Evolutionary conservation across 2,888 invertebrate species (phyloP).

Genomic region (Drosophila austrosaltans): DNA sequence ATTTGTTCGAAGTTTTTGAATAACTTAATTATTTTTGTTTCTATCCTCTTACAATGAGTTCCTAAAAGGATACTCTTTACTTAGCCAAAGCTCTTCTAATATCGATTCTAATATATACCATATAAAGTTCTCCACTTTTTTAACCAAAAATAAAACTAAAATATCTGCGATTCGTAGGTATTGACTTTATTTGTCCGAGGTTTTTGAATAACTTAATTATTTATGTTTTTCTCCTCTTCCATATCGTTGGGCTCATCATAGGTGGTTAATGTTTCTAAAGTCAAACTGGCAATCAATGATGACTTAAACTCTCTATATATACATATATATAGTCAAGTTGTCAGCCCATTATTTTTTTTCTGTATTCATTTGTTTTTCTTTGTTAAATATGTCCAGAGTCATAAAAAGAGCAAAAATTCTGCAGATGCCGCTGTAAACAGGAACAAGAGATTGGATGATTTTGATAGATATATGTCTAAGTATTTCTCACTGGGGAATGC

Average conservation of each 20-base stretch:
- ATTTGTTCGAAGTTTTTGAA: too few relatives aligned
- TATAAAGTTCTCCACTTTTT: too few relatives aligned
- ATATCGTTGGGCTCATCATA: neutral
- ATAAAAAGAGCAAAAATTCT: constrained; percentile 1
- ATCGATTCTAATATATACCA: too few relatives aligned
- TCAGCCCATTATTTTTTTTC: too few relatives aligned
- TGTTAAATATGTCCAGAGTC: neutral
- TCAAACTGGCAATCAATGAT: neutral
- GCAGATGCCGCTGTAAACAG: neutral
- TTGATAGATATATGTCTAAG: neutral
- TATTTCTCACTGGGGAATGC: too few relatives aligned
- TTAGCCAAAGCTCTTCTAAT: too few relatives aligned
- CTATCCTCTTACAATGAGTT: too few relatives aligned
- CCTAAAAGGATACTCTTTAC: too few relatives aligned
- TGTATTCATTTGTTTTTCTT: too few relatives aligned
- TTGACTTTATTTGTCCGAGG: neutral
- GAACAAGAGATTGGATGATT: neutral
- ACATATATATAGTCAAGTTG: neutral
- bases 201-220: neutral
- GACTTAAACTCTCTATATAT: neutral
- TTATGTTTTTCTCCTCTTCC: too few relatives aligned
- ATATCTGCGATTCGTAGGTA: neutral
- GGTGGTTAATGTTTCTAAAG: neutral
- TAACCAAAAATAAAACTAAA: too few relatives aligned
- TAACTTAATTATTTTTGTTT: too few relatives aligned